Conservation (phyloP, 2,113 vertebrate species). For the Python bivittatus region DNA sequence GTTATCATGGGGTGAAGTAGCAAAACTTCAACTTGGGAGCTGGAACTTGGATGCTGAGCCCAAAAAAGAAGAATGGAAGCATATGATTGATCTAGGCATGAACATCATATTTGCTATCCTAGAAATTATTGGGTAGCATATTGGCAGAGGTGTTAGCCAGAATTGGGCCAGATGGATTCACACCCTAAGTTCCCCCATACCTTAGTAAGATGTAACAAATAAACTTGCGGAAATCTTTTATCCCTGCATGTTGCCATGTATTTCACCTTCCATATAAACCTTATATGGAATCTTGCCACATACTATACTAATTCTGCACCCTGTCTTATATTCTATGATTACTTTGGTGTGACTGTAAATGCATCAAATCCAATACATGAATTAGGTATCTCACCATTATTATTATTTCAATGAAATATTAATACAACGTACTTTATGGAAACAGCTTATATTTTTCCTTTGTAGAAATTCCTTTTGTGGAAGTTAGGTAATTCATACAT, state of each 20-base stretch:
- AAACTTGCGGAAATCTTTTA: neutral
- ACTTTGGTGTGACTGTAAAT: neutral
- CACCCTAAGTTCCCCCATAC: neutral
- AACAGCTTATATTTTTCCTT: constrained; percentile 51
- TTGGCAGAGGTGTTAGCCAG: neutral
- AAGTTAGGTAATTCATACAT: constrained; percentile 71
- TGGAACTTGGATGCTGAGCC: neutral
- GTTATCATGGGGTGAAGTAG: neutral
- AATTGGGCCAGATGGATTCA: neutral
- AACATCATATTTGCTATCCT: neutral
- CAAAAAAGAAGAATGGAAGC: neutral
- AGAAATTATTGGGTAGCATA: neutral
- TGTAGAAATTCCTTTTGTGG: constrained; percentile 22
- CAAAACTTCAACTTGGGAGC: neutral
- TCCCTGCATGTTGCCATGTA: neutral
- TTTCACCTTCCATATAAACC: neutral
- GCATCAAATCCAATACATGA: neutral
- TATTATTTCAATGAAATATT: constrained; percentile 34
- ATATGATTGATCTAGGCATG: neutral
- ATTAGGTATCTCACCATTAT: constrained; percentile 45
- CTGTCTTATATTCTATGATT: neutral
- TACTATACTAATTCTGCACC: constrained; percentile 20
- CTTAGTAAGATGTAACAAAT: neutral
- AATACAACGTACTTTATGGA: constrained; percentile 49
- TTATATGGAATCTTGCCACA: neutral